Conservation (phyloP, 1,140 invertebrate species). For the Anagrus nilaparvatae region DNA sequence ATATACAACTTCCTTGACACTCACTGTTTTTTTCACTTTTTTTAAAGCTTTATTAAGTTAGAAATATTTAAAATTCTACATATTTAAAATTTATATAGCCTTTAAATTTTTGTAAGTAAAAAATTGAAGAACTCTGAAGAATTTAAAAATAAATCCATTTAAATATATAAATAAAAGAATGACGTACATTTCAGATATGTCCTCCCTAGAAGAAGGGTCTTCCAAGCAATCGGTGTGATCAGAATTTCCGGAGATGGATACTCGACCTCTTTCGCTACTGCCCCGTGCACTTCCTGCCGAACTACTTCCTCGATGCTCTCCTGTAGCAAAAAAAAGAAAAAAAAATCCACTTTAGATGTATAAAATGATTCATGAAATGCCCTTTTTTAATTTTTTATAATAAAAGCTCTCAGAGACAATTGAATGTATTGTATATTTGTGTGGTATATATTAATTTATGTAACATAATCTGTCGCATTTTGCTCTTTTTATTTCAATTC, state of each 20-base stretch:
- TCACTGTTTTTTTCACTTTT: too few species aligned
- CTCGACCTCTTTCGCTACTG: conserved; percentile 35
- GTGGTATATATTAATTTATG: too few species aligned
- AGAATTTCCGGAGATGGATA: conserved; percentile 28
- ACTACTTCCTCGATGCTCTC: conserved; percentile 33
- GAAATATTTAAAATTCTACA: too few species aligned
- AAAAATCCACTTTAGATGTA: too few species aligned
- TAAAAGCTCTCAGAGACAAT: too few species aligned
- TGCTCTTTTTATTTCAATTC: too few species aligned
- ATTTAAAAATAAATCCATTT: neutral
- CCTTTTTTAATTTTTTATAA: too few species aligned
- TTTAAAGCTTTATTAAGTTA: too few species aligned
- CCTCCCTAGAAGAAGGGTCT: conserved; percentile 38
- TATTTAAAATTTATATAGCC: conserved; percentile 4
- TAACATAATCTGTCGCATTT: too few species aligned
- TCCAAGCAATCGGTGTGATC: conserved; percentile 39
- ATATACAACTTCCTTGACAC: too few species aligned
- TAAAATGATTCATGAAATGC: too few species aligned
- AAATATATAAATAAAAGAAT: conserved; percentile 1
- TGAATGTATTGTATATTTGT: too few species aligned
- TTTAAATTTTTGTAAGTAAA: neutral
- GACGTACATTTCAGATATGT: conserved; percentile 40
- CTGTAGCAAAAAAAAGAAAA: conserved; percentile 17
- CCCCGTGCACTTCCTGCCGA: conserved; percentile 16
- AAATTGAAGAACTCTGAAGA: conserved; percentile 2